phyloP scores from a whole-genome alignment of 2,113 vertebrate species.

The Drymodes brunneopygia region DNA sequence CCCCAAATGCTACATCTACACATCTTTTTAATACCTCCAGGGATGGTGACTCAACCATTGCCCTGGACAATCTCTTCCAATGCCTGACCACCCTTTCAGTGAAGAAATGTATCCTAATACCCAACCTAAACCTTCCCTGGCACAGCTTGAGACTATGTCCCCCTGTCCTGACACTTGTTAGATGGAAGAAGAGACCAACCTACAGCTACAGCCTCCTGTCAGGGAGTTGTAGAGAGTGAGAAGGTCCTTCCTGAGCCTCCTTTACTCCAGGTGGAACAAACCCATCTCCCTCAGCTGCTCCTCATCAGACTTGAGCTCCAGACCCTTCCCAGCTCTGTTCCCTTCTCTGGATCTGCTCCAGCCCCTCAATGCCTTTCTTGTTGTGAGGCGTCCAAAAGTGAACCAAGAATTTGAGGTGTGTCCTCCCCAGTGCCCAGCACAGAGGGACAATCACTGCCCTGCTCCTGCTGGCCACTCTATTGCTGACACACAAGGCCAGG shows the following conservation, averaged over 20 bases:
- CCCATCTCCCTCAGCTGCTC: background rate
- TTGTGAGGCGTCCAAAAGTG: background rate
- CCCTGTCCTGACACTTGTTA: background rate
- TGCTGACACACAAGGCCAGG: background rate
- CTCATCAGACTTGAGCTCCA: background rate
- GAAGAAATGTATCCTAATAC: background rate
- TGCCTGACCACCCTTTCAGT: background rate
- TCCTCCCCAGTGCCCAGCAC: background rate
- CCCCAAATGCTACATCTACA: background rate
- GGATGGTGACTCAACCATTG: accelerated
- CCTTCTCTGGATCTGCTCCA: accelerated
- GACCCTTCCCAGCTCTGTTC: background rate
- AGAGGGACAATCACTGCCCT: background rate
- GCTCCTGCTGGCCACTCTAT: background rate
- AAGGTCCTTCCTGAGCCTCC: background rate
- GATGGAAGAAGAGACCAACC: background rate
- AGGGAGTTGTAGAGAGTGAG: background rate
- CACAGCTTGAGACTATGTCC: background rate
- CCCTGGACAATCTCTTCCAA: background rate
- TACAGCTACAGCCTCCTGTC: background rate
- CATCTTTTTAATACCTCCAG: background rate
- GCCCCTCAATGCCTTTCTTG: background rate
- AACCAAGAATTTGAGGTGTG: background rate
- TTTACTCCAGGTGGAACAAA: background rate
- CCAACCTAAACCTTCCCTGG: background rate